Evolutionary conservation across 2,888 invertebrate genomes (phyloP).

Genomic region (Ectemnius lituratus): DNA sequence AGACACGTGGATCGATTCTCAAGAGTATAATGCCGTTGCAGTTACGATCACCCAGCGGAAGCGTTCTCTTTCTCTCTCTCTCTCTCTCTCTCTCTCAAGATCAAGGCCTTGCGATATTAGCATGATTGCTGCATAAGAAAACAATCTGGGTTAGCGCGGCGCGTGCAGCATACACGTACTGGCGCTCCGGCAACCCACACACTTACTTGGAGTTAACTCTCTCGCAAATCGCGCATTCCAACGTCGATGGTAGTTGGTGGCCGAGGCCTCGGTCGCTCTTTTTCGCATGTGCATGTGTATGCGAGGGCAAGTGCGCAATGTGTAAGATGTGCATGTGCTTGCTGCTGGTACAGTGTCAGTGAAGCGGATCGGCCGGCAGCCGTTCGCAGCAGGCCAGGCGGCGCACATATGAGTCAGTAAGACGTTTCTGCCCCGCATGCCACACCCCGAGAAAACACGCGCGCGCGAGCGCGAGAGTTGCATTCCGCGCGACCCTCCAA

Average conservation of each 20-base stretch:
- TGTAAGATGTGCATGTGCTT: neutral
- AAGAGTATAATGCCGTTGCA: slow-evolving; percentile 11
- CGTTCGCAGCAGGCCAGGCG: slow-evolving; percentile 25
- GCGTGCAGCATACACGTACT: slow-evolving; percentile 1
- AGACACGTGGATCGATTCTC: slow-evolving; percentile 22
- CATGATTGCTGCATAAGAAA: slow-evolving; percentile 63
- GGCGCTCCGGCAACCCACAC: neutral
- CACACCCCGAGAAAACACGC: slow-evolving; percentile 64
- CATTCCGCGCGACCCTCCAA: slow-evolving; percentile 59
- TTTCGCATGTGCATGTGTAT: neutral
- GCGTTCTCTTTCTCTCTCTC: slow-evolving; percentile 1
- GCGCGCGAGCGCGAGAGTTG: slow-evolving; percentile 35
- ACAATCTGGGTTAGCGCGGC: slow-evolving; percentile 64
- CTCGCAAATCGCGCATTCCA: neutral
- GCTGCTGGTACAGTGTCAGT: slow-evolving; percentile 10
- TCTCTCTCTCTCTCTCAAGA: slow-evolving; percentile 52
- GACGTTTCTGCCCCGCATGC: slow-evolving; percentile 64
- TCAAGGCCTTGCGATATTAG: slow-evolving; percentile 65
- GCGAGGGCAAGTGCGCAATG: neutral
- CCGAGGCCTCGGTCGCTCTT: neutral
- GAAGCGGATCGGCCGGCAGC: slow-evolving; percentile 28
- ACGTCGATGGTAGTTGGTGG: neutral
- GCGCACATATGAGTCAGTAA: slow-evolving; percentile 69
- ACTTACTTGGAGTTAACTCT: neutral
- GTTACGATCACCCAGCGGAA: neutral